Base-by-base conservation (phyloP, 2,113 vertebrate genomes). In the Vanacampus margaritifer region DNA sequence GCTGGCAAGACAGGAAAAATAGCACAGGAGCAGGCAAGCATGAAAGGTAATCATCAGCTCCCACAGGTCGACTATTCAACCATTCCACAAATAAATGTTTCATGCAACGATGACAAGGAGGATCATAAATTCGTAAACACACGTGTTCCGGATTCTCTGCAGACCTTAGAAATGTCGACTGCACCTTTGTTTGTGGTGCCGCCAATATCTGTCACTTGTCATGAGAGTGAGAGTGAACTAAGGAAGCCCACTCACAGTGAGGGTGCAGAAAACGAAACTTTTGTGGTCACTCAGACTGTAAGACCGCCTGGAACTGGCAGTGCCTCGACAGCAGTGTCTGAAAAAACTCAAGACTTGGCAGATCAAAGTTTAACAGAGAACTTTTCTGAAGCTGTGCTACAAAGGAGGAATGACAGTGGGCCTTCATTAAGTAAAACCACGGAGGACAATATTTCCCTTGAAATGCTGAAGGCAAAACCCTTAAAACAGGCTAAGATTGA, bases 51-150 rank as follows among this genome's bases (percentile, higher is more conserved):
- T 43, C 67, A 79, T 41, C 23, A 37, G 48, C 71, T 71, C 26
- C 72, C 73, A 69, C 79, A 73, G 24, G 72, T 69, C 53, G 72
- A 79, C n/a, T 67, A 23, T 32, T 21, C 57, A 48, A 58, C 58
- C 54, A 79, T 90, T 76, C 90, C 90, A 65, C 65, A 82, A 58
- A 87, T 90, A 69, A 90, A 72, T 71, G 69, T 91, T 59, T 89
- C 77, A 28, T 79, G 74, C 67, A 75, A 73, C 16, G 87, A 89
- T 64, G 80, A 89, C 45, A 73, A 79, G 41, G 41, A 80, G 66
- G 63, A 50, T 1, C 59, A 67, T 43, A 12, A n/a, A 10, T 26
- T 19, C 39, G 6, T 48, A 36, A 74, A 75, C n/a, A 54, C 14
- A 16, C 8, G 41, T 36, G 21, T 43, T 63, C 64, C 57, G n/a